Base-by-base conservation (phyloP, 2,888 invertebrate genomes). In the Hypercompe scribonia region DNA sequence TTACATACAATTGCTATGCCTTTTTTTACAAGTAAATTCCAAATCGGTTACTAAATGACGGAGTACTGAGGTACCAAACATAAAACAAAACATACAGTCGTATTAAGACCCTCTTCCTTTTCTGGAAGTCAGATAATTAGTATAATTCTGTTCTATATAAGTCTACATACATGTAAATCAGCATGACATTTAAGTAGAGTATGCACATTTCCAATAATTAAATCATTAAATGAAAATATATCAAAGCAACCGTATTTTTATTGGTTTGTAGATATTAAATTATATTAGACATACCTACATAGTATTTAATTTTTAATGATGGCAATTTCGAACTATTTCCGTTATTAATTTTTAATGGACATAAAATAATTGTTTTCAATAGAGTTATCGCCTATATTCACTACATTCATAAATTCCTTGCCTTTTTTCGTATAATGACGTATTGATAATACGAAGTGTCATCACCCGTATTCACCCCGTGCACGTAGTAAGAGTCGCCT, bases 351-450 rank as follows among this genome's bases (percentile, higher is more conserved):
- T 18, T 42, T 42, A 42, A 42, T 42, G 3, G 42, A 42, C 42
- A 18, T 18, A 18, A 18, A 18, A 18, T 42, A 42, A 42, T 42
- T 15, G 46, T 33, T 13, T 66, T 46, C 68, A 31, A 21, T 34
- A 33, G n/a, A 70, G 79, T 83, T 72, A 72, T 54, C 81, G 63
- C 78, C 79, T 68, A 78, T 74, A 71, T 54, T 68, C 33, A 50
- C 31, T 4, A n/a, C 8, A 33, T 31, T 7, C n/a, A 70, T 69
- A 70, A 70, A 66, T 65, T 42, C 8, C 10, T 24, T 70, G 64
- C 11, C 46, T 72, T 65, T 42, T 42, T 42, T 21, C 2, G 21
- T 46, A 8, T 8, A 24, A 18, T 42, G 3, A 10, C 42, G 42
- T 3, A 42, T 18, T 42, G 18, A 42, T 13, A 18, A 42, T 3